phyloP scores from a whole-genome alignment of 2,797 vertebrate species.

The Pangasius mekongensis region DNA sequence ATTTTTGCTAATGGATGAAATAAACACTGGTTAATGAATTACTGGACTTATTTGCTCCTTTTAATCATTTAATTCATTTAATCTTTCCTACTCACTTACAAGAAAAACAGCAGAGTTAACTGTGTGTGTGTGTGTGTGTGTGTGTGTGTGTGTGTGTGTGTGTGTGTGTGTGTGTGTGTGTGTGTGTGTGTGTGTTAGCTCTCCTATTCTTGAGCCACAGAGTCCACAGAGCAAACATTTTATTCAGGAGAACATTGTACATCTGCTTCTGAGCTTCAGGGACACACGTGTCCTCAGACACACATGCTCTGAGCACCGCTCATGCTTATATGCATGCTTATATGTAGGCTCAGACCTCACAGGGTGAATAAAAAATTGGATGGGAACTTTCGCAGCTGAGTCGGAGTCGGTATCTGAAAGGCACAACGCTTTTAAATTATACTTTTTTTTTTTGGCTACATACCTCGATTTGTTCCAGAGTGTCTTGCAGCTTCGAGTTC shows the following conservation, averaged over 20 bases:
- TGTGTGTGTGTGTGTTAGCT: background rate
- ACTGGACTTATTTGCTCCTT: background rate
- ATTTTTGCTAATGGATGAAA: background rate
- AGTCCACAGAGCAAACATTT: conserved; percentile 40
- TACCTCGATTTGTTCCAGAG: conserved; percentile 98
- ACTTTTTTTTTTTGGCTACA: conserved; percentile 43
- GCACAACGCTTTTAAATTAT: background rate
- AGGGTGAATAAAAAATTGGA: background rate
- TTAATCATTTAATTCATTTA: background rate
- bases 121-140: background rate
- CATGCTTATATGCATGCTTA: background rate
- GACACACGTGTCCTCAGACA: conserved; percentile 1
- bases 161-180: conserved; percentile 4
- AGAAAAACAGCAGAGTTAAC: conserved; percentile 11
- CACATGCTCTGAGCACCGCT: conserved; percentile 6
- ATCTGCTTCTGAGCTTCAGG: conserved; percentile 42
- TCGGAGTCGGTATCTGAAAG: too few species aligned
- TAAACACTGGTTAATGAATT: background rate
- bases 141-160: background rate
- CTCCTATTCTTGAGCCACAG: conserved; percentile 22
- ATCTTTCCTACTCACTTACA: background rate
- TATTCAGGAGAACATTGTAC: conserved; percentile 38
- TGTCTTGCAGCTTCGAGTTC: conserved; percentile 97
- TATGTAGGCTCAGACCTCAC: conserved; percentile 12
- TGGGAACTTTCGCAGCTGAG: background rate